Conservation (phyloP, 2,797 vertebrate genomes). For the Champsocephalus esox region DNA sequence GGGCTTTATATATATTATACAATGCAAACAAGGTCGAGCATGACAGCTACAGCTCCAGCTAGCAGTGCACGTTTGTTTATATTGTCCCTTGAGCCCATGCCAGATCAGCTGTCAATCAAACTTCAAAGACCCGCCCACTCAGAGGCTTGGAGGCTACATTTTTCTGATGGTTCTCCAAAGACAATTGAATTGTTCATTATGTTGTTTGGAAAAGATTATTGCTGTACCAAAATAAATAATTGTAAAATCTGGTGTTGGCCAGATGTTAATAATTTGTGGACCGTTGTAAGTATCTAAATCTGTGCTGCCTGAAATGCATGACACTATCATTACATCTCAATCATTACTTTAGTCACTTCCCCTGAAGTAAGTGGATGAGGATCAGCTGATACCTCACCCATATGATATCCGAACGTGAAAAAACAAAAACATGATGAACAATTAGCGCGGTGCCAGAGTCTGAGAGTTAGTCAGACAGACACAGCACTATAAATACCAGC, state of each 20-base stretch:
- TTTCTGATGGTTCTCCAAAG: background rate
- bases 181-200: background rate
- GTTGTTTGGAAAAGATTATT: background rate
- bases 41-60: no score
- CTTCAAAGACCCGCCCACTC: background rate
- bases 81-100: background rate
- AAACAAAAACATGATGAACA: background rate
- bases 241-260: no score
- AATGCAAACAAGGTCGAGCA: no score
- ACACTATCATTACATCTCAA: background rate
- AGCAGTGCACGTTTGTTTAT: background rate
- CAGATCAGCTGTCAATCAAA: background rate
- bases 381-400: background rate
- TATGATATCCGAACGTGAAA: background rate
- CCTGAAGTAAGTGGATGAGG: background rate
- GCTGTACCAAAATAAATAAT: background rate
- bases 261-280: background rate
- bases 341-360: background rate
- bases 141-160: background rate
- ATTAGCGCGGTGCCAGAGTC: conserved; percentile 1
- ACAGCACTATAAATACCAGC: conserved; percentile 53
- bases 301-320: background rate
- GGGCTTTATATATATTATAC: no score
- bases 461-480: conserved; percentile 20
- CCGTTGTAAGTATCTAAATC: background rate